Evolutionary conservation across 2,113 vertebrate genomes (phyloP).

Genomic region (Enhydra lutris): DNA sequence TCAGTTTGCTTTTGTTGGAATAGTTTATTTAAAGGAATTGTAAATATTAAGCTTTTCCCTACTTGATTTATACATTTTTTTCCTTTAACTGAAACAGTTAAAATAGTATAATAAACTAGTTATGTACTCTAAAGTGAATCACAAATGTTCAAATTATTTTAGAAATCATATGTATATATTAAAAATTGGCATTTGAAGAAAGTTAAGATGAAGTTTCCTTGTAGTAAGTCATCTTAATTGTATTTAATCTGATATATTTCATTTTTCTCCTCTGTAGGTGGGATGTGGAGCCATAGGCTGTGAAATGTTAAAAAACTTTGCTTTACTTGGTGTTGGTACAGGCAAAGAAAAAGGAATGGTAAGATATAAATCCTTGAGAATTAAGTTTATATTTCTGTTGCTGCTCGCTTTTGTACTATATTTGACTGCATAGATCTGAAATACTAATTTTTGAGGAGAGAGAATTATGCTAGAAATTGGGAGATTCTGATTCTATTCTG

Average conservation of each 20-base stretch:
- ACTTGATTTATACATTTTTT: background rate
- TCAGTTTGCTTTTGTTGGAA: slow-evolving; percentile 7
- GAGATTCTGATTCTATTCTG: background rate
- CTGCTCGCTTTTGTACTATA: background rate
- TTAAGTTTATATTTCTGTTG: background rate
- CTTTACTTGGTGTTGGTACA: slow-evolving; percentile 93
- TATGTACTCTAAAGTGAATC: slow-evolving; percentile 18
- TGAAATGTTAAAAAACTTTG: slow-evolving; percentile 99
- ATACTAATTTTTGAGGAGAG: background rate
- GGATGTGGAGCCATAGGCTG: slow-evolving; percentile 98
- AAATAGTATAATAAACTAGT: background rate
- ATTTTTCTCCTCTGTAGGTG: slow-evolving; percentile 84
- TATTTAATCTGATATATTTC: background rate
- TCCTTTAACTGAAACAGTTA: background rate
- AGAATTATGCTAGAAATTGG: background rate
- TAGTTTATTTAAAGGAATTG: slow-evolving; percentile 15
- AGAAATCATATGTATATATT: background rate
- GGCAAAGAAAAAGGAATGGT: slow-evolving; percentile 85
- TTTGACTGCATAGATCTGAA: background rate
- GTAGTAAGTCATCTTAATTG: background rate
- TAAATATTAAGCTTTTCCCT: background rate
- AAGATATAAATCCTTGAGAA: slow-evolving; percentile 51
- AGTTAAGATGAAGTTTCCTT: background rate
- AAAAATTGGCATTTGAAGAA: background rate
- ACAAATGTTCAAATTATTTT: background rate